These are phyloP conservation scores for Malacoraja senta DNA, from an alignment of 2,797 vertebrate species.

Conservation along the genomic window DNA sequence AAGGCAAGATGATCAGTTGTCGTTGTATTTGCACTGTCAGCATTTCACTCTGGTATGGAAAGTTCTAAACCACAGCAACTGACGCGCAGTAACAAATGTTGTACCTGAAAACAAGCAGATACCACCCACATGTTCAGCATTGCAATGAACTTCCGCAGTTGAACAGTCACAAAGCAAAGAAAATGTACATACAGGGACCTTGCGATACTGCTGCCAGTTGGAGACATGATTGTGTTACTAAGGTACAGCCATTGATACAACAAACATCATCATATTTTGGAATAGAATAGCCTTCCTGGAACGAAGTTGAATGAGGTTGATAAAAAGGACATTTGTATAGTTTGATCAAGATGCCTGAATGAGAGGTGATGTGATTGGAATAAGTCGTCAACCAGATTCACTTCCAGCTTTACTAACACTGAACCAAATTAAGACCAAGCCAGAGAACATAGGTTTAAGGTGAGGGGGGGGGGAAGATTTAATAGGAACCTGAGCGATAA, in stretches of 20 bases:
- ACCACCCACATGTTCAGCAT: background rate
- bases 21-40: constrained; percentile 17
- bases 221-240: background rate
- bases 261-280: background rate
- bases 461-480: too few relatives aligned
- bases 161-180: background rate
- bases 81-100: constrained; percentile 10
- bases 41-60: constrained; percentile 23
- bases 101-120: constrained; percentile 26
- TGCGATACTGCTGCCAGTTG: background rate
- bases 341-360: background rate
- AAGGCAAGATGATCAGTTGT: background rate
- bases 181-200: background rate
- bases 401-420: background rate
- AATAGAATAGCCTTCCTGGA: background rate
- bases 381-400: background rate
- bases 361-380: background rate
- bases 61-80: constrained; percentile 33
- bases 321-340: background rate
- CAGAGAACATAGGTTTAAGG: too few relatives aligned
- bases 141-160: background rate
- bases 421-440: background rate
- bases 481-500: too few relatives aligned
- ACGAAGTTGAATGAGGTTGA: background rate
- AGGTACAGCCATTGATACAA: background rate